Evolutionary conservation across 2,888 invertebrate genomes (phyloP).

Genomic region (Standfussiana lucernea): DNA sequence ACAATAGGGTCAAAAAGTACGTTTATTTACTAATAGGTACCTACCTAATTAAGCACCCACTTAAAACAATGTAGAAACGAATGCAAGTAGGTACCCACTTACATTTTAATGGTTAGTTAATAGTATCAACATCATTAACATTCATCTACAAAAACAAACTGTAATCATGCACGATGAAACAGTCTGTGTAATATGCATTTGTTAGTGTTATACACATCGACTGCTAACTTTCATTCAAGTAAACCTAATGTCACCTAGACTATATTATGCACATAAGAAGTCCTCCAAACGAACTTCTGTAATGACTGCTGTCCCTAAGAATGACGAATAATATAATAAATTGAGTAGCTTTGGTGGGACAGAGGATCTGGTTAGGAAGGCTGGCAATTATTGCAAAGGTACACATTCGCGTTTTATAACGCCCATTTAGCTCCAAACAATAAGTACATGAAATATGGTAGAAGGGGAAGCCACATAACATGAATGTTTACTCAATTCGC

Average conservation of each 20-base stretch:
- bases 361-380: background rate
- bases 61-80: conserved; percentile 7
- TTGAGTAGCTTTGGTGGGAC: background rate
- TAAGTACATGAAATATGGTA: background rate
- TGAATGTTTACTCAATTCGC: conserved; percentile 6
- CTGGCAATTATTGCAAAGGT: background rate
- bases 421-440: background rate
- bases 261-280: background rate
- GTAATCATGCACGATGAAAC: conserved; percentile 2
- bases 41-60: conserved; percentile 1
- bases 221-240: conserved; percentile 6
- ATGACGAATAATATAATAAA: background rate
- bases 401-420: background rate
- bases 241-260: background rate
- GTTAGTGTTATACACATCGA: conserved; percentile 8
- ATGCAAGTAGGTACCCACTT: background rate
- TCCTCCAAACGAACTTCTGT: background rate
- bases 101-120: conserved; percentile 36
- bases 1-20: background rate
- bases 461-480: conserved; percentile 16
- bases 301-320: background rate
- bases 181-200: background rate
- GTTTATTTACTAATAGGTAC: background rate
- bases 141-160: conserved; percentile 34
- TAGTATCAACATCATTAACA: conserved; percentile 47